phyloP scores from a whole-genome alignment of 2,797 vertebrate species.

The Cuculus canorus region DNA sequence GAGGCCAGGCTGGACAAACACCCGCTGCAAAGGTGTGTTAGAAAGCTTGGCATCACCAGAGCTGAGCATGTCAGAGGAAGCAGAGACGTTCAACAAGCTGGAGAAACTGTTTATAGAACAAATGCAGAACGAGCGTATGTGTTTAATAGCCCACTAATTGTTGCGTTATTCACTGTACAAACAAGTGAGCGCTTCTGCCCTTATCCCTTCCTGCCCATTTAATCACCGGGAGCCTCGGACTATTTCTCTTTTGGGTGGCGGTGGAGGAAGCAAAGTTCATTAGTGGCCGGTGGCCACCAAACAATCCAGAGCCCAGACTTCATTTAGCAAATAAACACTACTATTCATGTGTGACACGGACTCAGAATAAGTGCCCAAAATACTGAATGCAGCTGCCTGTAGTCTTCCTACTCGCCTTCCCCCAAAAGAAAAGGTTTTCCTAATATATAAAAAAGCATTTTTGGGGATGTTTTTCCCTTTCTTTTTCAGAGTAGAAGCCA shows the following conservation, averaged over 20 bases:
- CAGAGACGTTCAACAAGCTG: not conserved
- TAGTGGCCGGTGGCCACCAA: slow-evolving; percentile 59
- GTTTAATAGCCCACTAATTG: slow-evolving; percentile 54
- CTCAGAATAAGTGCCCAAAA: slow-evolving; percentile 60
- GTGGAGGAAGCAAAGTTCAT: slow-evolving; percentile 67
- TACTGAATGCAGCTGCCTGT: slow-evolving; percentile 56
- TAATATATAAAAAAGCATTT: not conserved
- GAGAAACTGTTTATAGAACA: slow-evolving; percentile 26
- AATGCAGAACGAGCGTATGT: not conserved
- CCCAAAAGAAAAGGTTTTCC: not conserved
- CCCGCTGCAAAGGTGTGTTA: not conserved
- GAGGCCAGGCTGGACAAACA: not conserved
- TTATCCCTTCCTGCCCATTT: slow-evolving; percentile 56
- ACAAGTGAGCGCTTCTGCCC: slow-evolving; percentile 51
- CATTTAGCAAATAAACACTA: slow-evolving; percentile 64
- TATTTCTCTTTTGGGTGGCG: slow-evolving; percentile 54
- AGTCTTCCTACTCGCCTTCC: slow-evolving; percentile 10
- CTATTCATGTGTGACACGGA: slow-evolving; percentile 18
- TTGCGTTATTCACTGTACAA: slow-evolving; percentile 62
- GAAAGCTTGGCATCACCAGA: not conserved
- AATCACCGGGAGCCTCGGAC: slow-evolving; percentile 55
- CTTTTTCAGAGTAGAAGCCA: not conserved
- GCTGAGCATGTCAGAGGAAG: not conserved
- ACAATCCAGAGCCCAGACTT: slow-evolving; percentile 32
- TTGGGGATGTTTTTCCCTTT: not conserved